A percentile compares a stretch with the other conserved stretches of the same genome.
Evolutionary conservation across 2,113 vertebrate genomes (phyloP).

Genomic region (Chrysochloris asiatica): DNA sequence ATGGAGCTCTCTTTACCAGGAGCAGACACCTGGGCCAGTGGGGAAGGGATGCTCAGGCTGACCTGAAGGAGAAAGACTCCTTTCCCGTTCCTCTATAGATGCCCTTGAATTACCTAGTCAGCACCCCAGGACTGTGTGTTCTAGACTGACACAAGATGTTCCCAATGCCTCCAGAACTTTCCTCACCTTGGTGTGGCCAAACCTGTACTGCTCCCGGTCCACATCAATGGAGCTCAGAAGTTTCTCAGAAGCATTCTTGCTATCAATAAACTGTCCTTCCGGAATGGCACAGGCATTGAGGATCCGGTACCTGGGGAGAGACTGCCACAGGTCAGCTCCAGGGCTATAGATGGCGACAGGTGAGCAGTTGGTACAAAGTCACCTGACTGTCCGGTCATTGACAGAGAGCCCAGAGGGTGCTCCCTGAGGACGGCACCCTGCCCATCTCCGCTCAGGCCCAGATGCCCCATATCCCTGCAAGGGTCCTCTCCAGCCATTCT

Average conservation of each 20-base stretch:
- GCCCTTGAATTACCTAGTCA: neutral
- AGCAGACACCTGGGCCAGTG: neutral
- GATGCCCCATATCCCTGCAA: neutral
- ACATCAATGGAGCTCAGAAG: conserved; percentile 90
- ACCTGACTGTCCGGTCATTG: neutral
- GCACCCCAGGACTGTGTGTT: neutral
- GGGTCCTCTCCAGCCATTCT: neutral
- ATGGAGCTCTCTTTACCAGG: neutral
- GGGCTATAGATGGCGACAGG: fast-evolving
- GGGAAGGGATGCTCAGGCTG: neutral
- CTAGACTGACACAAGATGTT: neutral
- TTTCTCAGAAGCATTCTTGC: conserved; percentile 88
- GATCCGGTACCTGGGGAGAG: conserved; percentile 87
- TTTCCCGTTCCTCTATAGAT: neutral
- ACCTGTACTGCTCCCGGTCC: conserved; percentile 89
- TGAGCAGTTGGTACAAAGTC: neutral
- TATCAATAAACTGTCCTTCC: conserved; percentile 89
- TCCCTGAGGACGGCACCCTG: neutral
- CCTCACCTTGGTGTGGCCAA: conserved; percentile 91
- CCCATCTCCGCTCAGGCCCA: neutral
- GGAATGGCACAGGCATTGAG: conserved; percentile 91
- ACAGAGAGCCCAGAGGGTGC: neutral
- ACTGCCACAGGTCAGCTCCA: fast-evolving
- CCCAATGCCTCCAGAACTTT: fast-evolving
- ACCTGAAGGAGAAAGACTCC: fast-evolving